Conservation (phyloP, 2,888 invertebrate genomes). For the Neria commutata region DNA sequence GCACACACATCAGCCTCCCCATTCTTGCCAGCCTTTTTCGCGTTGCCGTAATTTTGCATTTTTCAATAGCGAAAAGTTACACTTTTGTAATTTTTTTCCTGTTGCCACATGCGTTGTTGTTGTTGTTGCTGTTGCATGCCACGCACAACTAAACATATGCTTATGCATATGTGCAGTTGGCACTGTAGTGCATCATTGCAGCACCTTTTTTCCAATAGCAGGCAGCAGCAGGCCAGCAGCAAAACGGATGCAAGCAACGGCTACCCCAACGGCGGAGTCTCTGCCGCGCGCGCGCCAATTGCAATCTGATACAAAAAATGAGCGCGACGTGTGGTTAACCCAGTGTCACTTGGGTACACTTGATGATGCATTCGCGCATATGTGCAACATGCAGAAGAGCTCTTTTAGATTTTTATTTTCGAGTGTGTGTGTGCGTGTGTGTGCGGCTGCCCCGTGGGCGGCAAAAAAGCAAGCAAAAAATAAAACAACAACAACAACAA, state of each 20-base stretch:
- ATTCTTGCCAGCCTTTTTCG: too few relatives aligned
- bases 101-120: not conserved
- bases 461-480: too few relatives aligned
- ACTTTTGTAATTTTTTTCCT: not conserved
- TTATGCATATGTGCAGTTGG: constrained; percentile 12
- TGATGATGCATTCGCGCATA: not conserved
- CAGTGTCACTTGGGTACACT: not conserved
- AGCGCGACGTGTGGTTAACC: not conserved
- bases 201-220: constrained; percentile 6
- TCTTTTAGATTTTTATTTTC: not conserved
- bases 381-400: not conserved
- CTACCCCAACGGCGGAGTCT: not conserved
- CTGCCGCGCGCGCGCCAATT: not conserved
- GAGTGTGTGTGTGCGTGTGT: too few relatives aligned
- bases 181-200: constrained; percentile 3
- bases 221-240: constrained; percentile 15
- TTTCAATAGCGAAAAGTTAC: not conserved
- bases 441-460: too few relatives aligned
- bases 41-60: not conserved
- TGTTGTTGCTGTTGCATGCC: constrained; percentile 1
- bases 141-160: constrained; percentile 1
- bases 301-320: constrained; percentile 7
- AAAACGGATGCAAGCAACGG: not conserved
- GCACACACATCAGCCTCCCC: too few relatives aligned
- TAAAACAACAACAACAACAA: not conserved